These are phyloP conservation scores for Ametastegia equiseti DNA, from an alignment of 2,888 invertebrate genomes.

Conservation along the genomic window DNA sequence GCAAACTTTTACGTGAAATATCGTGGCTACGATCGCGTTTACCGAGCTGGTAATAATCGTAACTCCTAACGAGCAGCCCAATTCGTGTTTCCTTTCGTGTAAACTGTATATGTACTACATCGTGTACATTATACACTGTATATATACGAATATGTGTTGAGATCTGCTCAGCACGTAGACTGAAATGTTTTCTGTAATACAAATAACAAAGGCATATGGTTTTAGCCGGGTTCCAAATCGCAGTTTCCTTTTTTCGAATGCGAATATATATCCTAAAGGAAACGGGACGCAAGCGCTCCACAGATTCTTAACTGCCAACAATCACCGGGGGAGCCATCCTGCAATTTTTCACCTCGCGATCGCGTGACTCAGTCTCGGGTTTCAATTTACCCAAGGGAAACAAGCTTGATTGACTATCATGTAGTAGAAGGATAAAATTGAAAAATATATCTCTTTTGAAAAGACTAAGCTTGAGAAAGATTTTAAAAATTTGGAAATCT, in stretches of 20 bases:
- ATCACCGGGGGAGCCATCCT: slow-evolving; percentile 29
- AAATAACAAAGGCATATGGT: not conserved
- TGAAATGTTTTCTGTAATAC: not conserved
- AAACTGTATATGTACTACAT: not conserved
- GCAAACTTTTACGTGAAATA: slow-evolving; percentile 3
- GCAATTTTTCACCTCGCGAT: slow-evolving; percentile 24
- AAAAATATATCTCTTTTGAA: not conserved
- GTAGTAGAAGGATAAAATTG: slow-evolving; percentile 9
- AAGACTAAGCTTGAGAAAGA: not conserved
- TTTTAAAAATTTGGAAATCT: not conserved
- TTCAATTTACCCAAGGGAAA: not conserved
- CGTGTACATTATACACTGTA: not conserved
- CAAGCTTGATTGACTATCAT: slow-evolving; percentile 20
- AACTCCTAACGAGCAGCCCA: slow-evolving; percentile 29
- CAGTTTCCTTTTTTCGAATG: not conserved
- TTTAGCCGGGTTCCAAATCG: not conserved
- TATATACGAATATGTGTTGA: not conserved
- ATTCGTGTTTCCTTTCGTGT: not conserved
- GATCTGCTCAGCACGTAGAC: not conserved
- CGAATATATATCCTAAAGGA: not conserved
- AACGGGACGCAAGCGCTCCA: slow-evolving; percentile 12
- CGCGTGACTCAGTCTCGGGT: slow-evolving; percentile 1
- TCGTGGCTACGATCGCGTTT: slow-evolving; percentile 4
- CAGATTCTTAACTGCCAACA: slow-evolving; percentile 14
- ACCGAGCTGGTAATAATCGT: not conserved